Evolutionary conservation across 2,113 vertebrate genomes (phyloP).

Genomic region (Lontra canadensis): DNA sequence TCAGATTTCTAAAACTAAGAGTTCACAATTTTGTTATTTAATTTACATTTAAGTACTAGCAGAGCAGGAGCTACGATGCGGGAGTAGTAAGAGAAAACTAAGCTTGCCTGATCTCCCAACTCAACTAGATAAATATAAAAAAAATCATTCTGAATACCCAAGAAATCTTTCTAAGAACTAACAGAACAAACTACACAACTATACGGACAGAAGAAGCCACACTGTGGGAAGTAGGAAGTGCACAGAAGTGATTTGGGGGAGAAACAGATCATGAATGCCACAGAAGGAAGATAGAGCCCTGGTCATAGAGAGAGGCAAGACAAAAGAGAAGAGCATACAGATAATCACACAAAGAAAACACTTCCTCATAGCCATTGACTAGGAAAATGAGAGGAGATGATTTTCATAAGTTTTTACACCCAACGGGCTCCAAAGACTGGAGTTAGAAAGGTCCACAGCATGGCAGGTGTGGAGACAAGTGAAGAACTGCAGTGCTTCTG

Average conservation of each 20-base stretch:
- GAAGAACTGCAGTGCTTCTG: background rate
- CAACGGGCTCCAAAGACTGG: background rate
- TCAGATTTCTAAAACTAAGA: background rate
- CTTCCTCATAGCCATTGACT: background rate
- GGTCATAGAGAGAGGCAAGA: background rate
- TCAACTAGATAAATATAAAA: background rate
- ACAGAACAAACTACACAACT: background rate
- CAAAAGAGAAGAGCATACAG: background rate
- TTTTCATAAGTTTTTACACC: background rate
- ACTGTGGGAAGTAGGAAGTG: background rate
- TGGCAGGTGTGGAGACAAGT: background rate
- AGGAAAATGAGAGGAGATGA: background rate
- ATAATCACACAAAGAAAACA: background rate
- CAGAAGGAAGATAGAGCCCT: background rate
- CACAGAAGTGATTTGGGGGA: background rate
- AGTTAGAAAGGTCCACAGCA: background rate
- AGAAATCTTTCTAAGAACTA: background rate
- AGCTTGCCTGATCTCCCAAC: background rate
- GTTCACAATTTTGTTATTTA: background rate
- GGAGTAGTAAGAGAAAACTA: background rate
- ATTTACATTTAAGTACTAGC: background rate
- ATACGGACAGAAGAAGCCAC: background rate
- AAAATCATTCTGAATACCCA: background rate
- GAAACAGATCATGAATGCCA: background rate
- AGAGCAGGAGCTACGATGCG: background rate